Percentiles rank a stretch among this genome's conserved stretches.
Conservation (phyloP, 2,888 invertebrate genomes). For the Dasypolia templi region DNA sequence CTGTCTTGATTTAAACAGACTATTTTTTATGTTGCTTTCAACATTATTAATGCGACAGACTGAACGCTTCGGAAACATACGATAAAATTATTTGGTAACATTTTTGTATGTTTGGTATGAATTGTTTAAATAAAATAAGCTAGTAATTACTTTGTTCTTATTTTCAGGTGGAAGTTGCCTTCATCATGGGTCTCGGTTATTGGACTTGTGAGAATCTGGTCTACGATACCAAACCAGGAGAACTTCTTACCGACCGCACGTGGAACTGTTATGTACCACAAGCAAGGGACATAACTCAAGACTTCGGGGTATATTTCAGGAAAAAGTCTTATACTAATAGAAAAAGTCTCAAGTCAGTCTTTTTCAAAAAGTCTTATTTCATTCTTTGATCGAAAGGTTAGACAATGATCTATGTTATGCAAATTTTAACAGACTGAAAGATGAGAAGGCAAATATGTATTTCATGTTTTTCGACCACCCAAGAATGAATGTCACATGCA, state of each 20-base stretch:
- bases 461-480: too few species aligned
- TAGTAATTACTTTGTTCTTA: neutral
- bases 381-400: too few species aligned
- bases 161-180: conserved; percentile 92
- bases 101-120: neutral
- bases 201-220: conserved; percentile 93
- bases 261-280: conserved; percentile 94
- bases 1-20: too few species aligned
- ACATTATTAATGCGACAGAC: neutral
- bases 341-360: too few species aligned
- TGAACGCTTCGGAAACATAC: neutral
- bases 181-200: conserved; percentile 93
- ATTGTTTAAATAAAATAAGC: neutral
- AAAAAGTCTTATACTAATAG: conserved; percentile 89
- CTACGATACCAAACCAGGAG: conserved; percentile 91
- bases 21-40: neutral
- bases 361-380: conserved; percentile 89
- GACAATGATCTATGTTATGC: too few species aligned
- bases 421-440: too few species aligned
- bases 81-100: neutral
- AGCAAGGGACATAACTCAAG: conserved; percentile 93
- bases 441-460: too few species aligned
- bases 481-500: too few species aligned
- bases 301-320: conserved; percentile 92
- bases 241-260: conserved; percentile 92